Evolutionary conservation across 2,113 vertebrate species (phyloP), one percentile per base, ranked within the genome.

Genomic region (Apteryx owenii): DNA sequence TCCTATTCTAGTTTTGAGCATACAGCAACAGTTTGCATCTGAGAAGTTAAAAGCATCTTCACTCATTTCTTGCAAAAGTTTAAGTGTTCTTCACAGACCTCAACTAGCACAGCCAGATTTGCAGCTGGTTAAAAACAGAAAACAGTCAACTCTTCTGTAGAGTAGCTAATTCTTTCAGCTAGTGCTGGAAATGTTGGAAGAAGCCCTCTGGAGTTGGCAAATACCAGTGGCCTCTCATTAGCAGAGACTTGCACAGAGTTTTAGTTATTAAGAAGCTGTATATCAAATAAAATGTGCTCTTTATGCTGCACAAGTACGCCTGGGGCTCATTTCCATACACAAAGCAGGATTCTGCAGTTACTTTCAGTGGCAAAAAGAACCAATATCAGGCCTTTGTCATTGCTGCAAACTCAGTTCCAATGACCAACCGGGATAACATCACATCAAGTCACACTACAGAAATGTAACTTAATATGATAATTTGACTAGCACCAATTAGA

Each of bases 271-370:
- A 68, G 40, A 2, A 68, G 60, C 38, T 16, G 23, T 6, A 1
- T 31, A 25, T 50, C 44, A 38, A 48, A 53, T 9, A 31, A 83
- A 40, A 19, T 0, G 5, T 3, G 50, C 28, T 75, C 40, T 44
- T 44, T 13, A 17, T 50, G 18, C 70, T 4, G 10, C 53, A 22
- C 33, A 13, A 33, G 36, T 3, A 22, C 12, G 33, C 29, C 38
- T 2, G 9, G 40, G 44, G 69, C 78, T 87, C 42, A 12, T 12
- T 15, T 10, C 65, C 83, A 5, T 0, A 4, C 0, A 1, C 7
- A 65, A 15, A 28, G 31, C 2, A 10, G 42, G 20, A n/a, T 0
- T 1, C 0, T 48, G 50, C 13, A 5, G 17, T 11, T 22, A 4
- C 56, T 38, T 19, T 7, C 50, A 65, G 68, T 26, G 70, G 90